These are phyloP conservation scores for Schizotus pectinicornis DNA, from an alignment of 2,888 invertebrate genomes.

Conservation along the genomic window DNA sequence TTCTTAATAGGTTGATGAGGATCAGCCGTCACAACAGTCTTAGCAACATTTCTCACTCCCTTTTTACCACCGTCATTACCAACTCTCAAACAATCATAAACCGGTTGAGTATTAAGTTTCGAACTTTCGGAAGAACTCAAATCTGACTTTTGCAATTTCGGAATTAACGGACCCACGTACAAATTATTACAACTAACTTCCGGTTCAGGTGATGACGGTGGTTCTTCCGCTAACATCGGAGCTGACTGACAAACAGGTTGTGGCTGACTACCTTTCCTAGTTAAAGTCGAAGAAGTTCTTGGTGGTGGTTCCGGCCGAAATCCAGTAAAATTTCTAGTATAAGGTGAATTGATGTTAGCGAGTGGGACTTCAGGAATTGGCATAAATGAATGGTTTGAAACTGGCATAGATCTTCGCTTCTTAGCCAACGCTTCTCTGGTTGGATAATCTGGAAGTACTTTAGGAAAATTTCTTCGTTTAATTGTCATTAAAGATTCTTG, in stretches of 20 bases:
- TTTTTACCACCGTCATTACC: constrained; percentile 5
- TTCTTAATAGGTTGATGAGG: constrained; percentile 56
- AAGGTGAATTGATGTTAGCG: constrained; percentile 52
- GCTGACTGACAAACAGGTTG: constrained; percentile 60
- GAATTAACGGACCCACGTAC: constrained; percentile 64
- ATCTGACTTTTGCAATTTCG: constrained; percentile 50
- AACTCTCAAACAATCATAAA: constrained; percentile 48
- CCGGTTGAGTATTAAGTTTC: constrained; percentile 47
- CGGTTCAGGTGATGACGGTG: constrained; percentile 58
- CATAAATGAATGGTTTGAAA: constrained; percentile 54
- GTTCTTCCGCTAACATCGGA: constrained; percentile 60
- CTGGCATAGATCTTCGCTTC: constrained; percentile 72
- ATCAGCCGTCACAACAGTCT: constrained; percentile 63
- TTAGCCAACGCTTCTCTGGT: constrained; percentile 49
- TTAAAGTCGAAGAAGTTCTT: constrained; percentile 72
- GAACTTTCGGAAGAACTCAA: constrained; percentile 31
- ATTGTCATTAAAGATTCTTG: constrained; percentile 77
- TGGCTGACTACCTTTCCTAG: constrained; percentile 58
- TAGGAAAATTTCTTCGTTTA: constrained; percentile 80
- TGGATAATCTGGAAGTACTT: constrained; percentile 82
- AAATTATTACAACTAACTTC: constrained; percentile 62
- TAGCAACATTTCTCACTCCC: constrained; percentile 24
- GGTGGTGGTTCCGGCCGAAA: constrained; percentile 78
- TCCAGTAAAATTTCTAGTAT: constrained; percentile 46
- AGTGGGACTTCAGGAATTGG: constrained; percentile 47